Evolutionary conservation across 2,113 vertebrate genomes (phyloP), one percentile per base, ranked within the genome.

Genomic region (Heterocephalus glaber): DNA sequence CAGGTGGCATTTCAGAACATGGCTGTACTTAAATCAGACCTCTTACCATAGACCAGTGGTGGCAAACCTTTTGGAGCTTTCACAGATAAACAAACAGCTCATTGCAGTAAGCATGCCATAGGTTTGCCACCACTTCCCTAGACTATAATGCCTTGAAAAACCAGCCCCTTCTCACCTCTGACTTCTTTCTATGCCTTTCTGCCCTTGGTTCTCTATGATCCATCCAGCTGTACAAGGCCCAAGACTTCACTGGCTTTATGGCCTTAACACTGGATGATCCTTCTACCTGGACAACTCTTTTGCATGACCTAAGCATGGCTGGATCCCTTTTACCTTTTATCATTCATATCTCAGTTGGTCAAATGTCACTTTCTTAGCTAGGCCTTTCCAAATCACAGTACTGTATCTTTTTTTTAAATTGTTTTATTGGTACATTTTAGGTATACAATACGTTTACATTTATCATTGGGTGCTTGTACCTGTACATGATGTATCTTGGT

Each of bases 131-230:
- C 61, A 92, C 2, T 44, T 6, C 41, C 16, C 26, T 86, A 79
- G n/a, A 47, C 11, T 76, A 30, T 61, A 74, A 19, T 80, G 68
- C 26, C 38, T 41, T 74, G 30, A 76, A 86, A 93, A 76, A 68
- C 0, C 6, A 49, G 79, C 1, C 20, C 35, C 7, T 92, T n/a
- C 6, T 35, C 16, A 72, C 41, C 35, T 61, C 9, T 44, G 26
- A 85, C 72, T 89, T 89, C 49, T 95, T 91, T 47, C 38, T 49
- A 88, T 61, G 17, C 2, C 35, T n/a, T 22, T 74, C n/a, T 41
- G 11, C 24, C 63, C 58, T 86, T 85, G 58, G n/a, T 93, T 97
- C 19, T 80, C 54, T 90, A 61, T 72, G 54, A 87, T 70, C 35
- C 14, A 54, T 47, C 35, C 10, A 88, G 12, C 30, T 47, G 6